Evolutionary conservation across 2,113 vertebrate species (phyloP), one percentile per base, ranked within the genome.

Genomic region (Bos indicus): DNA sequence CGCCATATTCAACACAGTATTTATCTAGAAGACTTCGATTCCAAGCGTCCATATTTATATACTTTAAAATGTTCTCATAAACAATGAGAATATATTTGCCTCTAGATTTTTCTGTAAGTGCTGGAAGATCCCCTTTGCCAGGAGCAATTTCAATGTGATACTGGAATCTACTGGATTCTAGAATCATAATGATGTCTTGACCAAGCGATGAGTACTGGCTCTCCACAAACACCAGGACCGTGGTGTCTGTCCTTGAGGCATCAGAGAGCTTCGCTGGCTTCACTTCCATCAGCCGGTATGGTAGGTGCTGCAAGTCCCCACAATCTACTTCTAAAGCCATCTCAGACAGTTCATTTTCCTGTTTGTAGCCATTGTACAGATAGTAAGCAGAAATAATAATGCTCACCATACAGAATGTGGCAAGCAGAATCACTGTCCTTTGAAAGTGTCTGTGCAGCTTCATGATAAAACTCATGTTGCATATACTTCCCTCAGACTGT

Each of bases 361-460:
- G 99, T 93, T 98, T 99, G 98, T 98, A 99, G 98, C 99, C 98
- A 56, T 96, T 98, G 91, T 99, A 99, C 95, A 99, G 98, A 98
- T 99, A 99, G 98, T 99, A 99, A 0, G 99, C 99, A 86, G 99
- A 99, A 94, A 99, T 98, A 88, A 99, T 96, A 98, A 99, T 99
- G 99, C 99, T 99, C 96, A 99, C 99, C 98, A 97, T 99, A 93
- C 99, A 99, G 96, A 99, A 99, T 87, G 99, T 99, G 97, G 99
- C 98, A 97, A 99, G 98, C 98, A 99, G 98, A 91, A 99, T 97
- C n/a, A 99, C 98, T 43, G 98, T 99, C 98, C 99, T 98, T 98
- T 99, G 99, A 98, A 99, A 99, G 97, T 99, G 99, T 98, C 98
- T 98, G 97, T 99, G 99, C 98, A 99, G 99, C 98, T 99, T 99